Percentiles rank a stretch among this genome's conserved stretches.
These are phyloP conservation scores for Caenorhabditis tropicalis DNA, from an alignment of 1,140 invertebrate species.

Conservation along the genomic window DNA sequence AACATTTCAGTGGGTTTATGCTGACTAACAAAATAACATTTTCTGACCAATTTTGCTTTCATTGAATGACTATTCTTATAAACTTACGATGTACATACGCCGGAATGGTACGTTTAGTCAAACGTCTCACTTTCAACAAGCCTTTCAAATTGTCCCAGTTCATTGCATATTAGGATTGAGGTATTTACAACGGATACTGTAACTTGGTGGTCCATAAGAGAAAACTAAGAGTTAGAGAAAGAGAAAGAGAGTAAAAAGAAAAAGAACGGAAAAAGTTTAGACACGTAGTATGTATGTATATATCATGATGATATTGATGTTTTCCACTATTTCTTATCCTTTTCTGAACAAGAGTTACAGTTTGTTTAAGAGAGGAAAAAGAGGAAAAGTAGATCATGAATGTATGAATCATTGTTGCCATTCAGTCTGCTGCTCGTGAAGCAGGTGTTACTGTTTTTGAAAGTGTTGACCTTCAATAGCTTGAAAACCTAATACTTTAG, in stretches of 20 bases:
- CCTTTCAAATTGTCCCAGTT: conserved; percentile 36
- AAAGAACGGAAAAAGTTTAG: neutral
- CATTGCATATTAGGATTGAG: neutral
- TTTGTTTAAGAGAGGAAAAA: neutral
- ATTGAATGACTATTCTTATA: too few relatives aligned
- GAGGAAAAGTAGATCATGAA: conserved; percentile 20
- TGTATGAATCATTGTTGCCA: conserved; percentile 18
- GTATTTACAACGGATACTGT: conserved; percentile 5
- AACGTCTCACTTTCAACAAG: conserved; percentile 30
- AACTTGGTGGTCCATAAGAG: neutral
- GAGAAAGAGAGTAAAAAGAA: neutral
- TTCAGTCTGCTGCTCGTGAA: neutral
- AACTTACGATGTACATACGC: conserved; percentile 29
- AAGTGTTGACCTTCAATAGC: too few relatives aligned
- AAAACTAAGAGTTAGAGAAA: neutral
- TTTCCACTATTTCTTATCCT: conserved; percentile 13
- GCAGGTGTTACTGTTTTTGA: neutral
- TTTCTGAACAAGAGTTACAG: conserved; percentile 15
- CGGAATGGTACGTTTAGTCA: conserved; percentile 36
- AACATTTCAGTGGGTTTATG: too few relatives aligned
- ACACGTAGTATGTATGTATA: conserved; percentile 29
- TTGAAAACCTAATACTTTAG: too few relatives aligned
- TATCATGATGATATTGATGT: conserved; percentile 32
- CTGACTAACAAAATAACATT: too few relatives aligned
- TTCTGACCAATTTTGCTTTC: too few relatives aligned